Evolutionary conservation across 1,140 invertebrate species (phyloP).

Genomic region (Matsumurasca onukii): DNA sequence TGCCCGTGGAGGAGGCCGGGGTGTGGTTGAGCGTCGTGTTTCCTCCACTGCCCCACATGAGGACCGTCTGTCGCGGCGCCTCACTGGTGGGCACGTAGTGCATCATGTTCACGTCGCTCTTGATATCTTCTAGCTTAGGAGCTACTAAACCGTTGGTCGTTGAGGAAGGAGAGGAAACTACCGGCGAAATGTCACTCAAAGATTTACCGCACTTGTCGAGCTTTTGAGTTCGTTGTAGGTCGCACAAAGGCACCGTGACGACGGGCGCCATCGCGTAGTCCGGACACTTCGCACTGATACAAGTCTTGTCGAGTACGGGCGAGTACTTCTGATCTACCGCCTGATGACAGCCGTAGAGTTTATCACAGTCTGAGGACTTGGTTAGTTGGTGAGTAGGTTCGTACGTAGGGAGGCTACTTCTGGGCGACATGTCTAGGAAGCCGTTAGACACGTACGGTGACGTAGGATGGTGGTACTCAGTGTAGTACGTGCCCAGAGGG

Average conservation of each 20-base stretch:
- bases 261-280: slow-evolving; percentile 48
- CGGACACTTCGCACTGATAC: slow-evolving; percentile 53
- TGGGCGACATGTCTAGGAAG: slow-evolving; percentile 67
- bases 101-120: slow-evolving; percentile 53
- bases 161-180: slow-evolving; percentile 55
- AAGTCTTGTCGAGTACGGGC: slow-evolving; percentile 53
- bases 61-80: slow-evolving; percentile 74
- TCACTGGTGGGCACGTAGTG: slow-evolving; percentile 53
- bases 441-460: slow-evolving; percentile 73
- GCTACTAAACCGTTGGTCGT: slow-evolving; percentile 56
- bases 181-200: slow-evolving; percentile 55
- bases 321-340: slow-evolving; percentile 48
- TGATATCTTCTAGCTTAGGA: slow-evolving; percentile 64
- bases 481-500: slow-evolving; percentile 72
- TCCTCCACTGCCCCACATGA: slow-evolving; percentile 74
- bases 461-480: slow-evolving; percentile 69
- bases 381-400: slow-evolving; percentile 52
- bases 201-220: slow-evolving; percentile 41
- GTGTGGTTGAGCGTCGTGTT: slow-evolving; percentile 51
- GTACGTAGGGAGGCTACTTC: slow-evolving; percentile 53
- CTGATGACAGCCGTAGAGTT: slow-evolving; percentile 60
- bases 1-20: slow-evolving; percentile 44
- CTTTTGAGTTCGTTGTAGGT: slow-evolving; percentile 34
- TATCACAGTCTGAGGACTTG: slow-evolving; percentile 50
- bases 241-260: slow-evolving; percentile 48